phyloP scores from a whole-genome alignment of 2,797 vertebrate genomes.

The Pampus argenteus region DNA sequence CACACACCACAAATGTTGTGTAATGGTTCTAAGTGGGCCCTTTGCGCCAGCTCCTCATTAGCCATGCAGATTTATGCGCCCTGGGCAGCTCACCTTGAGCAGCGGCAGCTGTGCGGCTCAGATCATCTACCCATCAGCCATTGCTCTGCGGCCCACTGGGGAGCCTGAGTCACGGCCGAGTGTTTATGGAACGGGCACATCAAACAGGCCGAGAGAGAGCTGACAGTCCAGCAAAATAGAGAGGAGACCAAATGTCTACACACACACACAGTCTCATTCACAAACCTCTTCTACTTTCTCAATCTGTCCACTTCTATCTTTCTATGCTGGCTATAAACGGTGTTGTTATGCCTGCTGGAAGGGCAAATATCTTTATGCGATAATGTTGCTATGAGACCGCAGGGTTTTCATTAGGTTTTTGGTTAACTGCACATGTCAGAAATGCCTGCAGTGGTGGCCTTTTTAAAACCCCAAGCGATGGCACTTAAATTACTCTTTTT shows the following conservation, averaged over 20 bases:
- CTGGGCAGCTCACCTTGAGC: conserved; percentile 77
- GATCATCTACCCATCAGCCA: conserved; percentile 76
- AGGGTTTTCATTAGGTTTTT: conserved; percentile 38
- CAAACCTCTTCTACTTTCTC: conserved; percentile 29
- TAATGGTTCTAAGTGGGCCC: conserved; percentile 77
- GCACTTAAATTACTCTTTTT: conserved; percentile 4
- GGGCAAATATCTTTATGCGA: conserved; percentile 28
- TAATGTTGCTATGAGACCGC: conserved; percentile 43
- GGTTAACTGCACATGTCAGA: conserved; percentile 30
- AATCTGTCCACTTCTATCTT: conserved; percentile 42
- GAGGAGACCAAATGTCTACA: conserved; percentile 12
- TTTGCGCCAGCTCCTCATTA: conserved; percentile 67
- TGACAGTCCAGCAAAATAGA: not conserved
- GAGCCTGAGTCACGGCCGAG: conserved; percentile 70
- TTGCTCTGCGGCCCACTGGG: conserved; percentile 55
- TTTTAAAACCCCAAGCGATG: conserved; percentile 9
- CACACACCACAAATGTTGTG: conserved; percentile 59
- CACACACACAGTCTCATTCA: conserved; percentile 42
- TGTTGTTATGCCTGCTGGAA: conserved; percentile 17
- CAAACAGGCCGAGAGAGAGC: conserved; percentile 53
- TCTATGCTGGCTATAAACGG: conserved; percentile 38
- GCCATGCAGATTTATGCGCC: conserved; percentile 80
- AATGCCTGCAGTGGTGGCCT: conserved; percentile 18
- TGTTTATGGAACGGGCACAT: conserved; percentile 67
- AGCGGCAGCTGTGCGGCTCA: conserved; percentile 74